Evolutionary conservation across 2,113 vertebrate genomes (phyloP), one percentile per base, ranked within the genome.

Genomic region (Catagonus wagneri): DNA sequence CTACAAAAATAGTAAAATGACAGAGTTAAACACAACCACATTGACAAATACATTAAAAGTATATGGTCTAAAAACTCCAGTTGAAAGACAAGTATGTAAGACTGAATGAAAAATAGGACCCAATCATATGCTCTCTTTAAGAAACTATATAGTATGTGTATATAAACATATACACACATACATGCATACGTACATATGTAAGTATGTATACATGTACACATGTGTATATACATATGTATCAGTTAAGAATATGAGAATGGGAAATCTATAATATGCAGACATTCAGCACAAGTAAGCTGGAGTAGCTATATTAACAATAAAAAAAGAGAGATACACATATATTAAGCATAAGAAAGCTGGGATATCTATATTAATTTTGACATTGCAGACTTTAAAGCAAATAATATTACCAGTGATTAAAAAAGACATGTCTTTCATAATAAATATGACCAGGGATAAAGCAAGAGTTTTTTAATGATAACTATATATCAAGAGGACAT

Each of bases 41-140:
- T 6, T 93, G 32, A 68, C 79, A 93, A 92, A 89, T 81, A 84
- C 1, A 81, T 83, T 93, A 83, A 85, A 63, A 50, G 20, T 27
- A 61, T 34, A 25, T 65, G 16, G 39, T 89, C 16, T 92, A 88
- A 54, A 74, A 2, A 58, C 11, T 29, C 12, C 58, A 88, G 50
- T 91, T 80, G 69, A 85, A 95, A 92, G 17, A 29, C 32, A 92
- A 44, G 27, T 60, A 69, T 27, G 20, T 61, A 80, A 89, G 52
- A 63, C 29, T 69, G 2, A 2, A 17, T n/a, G 36, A 89, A 54
- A 83, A 94, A 71, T n/a, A n/a, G 7, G 27, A 95, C 3, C 34
- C 44, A 65, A 34, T 34, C 23, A 71, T 78, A 58, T 39, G 7
- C 14, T 71, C 10, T 91, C 20, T 80, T 50, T 32, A 54, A 50